phyloP scores from a whole-genome alignment of 2,888 invertebrate genomes.

The Colostygia pectinataria region DNA sequence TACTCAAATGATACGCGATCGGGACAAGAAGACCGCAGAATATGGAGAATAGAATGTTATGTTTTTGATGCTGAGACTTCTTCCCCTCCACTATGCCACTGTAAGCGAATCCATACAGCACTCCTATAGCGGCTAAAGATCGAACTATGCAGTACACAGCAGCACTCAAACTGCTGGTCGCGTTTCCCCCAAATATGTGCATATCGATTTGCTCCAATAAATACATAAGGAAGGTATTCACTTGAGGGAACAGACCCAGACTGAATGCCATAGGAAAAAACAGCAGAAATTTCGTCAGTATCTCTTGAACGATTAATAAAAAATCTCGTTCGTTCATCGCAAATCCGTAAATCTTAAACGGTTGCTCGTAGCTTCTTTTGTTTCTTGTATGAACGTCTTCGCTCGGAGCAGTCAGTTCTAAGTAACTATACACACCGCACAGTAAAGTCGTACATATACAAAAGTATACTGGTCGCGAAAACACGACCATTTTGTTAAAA shows the following conservation, averaged over 20 bases:
- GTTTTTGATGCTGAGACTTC: constrained; percentile 89
- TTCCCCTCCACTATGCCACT: constrained; percentile 93
- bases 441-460: constrained; percentile 88
- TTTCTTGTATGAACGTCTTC: constrained; percentile 50
- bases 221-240: constrained; percentile 98
- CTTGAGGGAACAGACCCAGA: constrained; percentile 97
- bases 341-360: constrained; percentile 74
- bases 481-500: constrained; percentile 96
- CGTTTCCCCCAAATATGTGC: constrained; percentile 95
- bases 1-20: constrained; percentile 95
- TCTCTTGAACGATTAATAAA: constrained; percentile 86
- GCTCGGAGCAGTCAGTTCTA: constrained; percentile 52
- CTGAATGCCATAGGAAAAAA: constrained; percentile 97
- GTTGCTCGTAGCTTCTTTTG: constrained; percentile 60
- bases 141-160: constrained; percentile 92
- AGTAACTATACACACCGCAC: constrained; percentile 68
- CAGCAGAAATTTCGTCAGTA: constrained; percentile 90
- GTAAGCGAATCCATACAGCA: constrained; percentile 94
- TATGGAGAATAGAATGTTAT: constrained; percentile 93
- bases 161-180: constrained; percentile 91
- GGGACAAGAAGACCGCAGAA: constrained; percentile 95
- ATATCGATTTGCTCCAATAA: constrained; percentile 97
- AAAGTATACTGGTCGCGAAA: constrained; percentile 97
- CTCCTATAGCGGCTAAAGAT: constrained; percentile 89
- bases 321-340: constrained; percentile 81